Evolutionary conservation across 2,888 invertebrate species (phyloP).

Genomic region (Autographa pulchrina): DNA sequence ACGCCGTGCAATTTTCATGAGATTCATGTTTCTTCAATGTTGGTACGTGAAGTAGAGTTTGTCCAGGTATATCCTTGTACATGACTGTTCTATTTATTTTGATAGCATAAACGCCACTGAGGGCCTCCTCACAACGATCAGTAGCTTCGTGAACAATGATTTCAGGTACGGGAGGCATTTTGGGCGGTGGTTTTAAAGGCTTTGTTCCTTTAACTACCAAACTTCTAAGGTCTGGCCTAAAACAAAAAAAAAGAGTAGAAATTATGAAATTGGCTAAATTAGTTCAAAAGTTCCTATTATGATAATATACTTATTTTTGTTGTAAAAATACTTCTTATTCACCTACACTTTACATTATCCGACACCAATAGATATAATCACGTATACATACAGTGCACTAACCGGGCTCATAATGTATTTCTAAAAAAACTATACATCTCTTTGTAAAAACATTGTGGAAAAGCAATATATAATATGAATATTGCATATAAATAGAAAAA

Average conservation of each 20-base stretch:
- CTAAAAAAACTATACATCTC: too few relatives aligned
- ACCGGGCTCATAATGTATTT: too few relatives aligned
- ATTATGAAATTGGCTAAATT: background rate
- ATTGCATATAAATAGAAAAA: background rate
- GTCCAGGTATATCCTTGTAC: slow-evolving; percentile 70
- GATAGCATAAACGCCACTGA: slow-evolving; percentile 72
- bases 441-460: too few relatives aligned
- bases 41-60: slow-evolving; percentile 61
- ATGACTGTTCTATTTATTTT: slow-evolving; percentile 80
- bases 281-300: too few relatives aligned
- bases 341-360: too few relatives aligned
- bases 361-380: too few relatives aligned
- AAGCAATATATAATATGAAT: too few relatives aligned
- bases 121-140: slow-evolving; percentile 35
- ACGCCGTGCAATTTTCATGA: slow-evolving; percentile 73
- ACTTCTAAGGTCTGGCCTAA: slow-evolving; percentile 72
- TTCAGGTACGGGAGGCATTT: slow-evolving; percentile 67
- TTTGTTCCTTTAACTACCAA: slow-evolving; percentile 77
- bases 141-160: slow-evolving; percentile 61
- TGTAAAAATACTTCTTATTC: too few relatives aligned
- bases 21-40: slow-evolving; percentile 66
- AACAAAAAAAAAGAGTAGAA: slow-evolving; percentile 46
- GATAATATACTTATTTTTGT: too few relatives aligned
- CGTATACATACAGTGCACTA: too few relatives aligned
- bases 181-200: slow-evolving; percentile 70